Evolutionary conservation across 1,140 invertebrate species (phyloP), one percentile per base, ranked within the genome.

Genomic region (Macrotrachela quadricornifera): DNA sequence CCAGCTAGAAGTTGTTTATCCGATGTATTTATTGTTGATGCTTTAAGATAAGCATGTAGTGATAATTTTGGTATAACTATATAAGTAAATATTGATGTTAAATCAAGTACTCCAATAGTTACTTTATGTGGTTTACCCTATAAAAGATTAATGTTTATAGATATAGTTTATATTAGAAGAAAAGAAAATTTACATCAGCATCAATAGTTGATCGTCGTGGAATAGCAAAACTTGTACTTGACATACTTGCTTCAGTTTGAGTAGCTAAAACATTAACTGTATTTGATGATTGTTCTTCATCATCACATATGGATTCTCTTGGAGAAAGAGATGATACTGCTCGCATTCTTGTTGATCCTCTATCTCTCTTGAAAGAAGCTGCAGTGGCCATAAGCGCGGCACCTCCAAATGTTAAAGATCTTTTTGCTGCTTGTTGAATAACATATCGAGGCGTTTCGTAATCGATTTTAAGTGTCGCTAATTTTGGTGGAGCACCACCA

Each of bases 41-140:
- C 70, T 37, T 62, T 61, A 42, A 72, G 58, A 60, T 61, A 72
- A 40, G 70, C 70, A 49, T 65, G 57, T 0, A 61, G 55, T 16
- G 59, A 58, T 47, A 58, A 63, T 50, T 62, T 63, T 1, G 70
- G 70, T n/a, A 72, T 59, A 43, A 59, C 59, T 40, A 66, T 57
- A 51, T 73, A 65, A 37, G 62, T 59, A 46, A 73, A 61, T 21
- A 53, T 54, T 14, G 70, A 63, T 36, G 60, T 59, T 12, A 72
- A 53, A 43, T 70, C 63, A 17, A 71, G 49, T 21, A 41, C 44
- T 17, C 30, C 52, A 8, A 54, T 54, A 16, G 46, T 39, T 14
- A 54, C 52, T 16, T 54, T 54, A 37, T 54, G 52, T 47, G 45
- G 40, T 15, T 54, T 48, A n/a, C 21, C 21, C 21, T 30, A 30